Base-by-base conservation (phyloP, 2,113 vertebrate genomes). In the Microcebus jonahi region DNA sequence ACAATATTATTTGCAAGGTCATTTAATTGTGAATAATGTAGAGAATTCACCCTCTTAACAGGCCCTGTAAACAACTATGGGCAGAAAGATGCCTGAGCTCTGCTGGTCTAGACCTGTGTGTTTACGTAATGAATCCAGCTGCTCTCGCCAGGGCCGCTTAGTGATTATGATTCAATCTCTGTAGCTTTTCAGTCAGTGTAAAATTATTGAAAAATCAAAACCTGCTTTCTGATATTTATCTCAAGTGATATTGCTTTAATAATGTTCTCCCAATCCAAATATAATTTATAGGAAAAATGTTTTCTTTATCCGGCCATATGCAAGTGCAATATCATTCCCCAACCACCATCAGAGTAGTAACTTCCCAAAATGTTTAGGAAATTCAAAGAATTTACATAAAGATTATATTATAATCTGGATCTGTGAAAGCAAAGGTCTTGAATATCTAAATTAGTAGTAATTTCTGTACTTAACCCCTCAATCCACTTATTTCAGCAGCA, bases 121-220 rank as follows among this genome's bases (percentile, higher is more conserved):
- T 85, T 91, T 96, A 50, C 68, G 68, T 77, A 94, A 95, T 83
- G 71, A 94, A 83, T 94, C 71, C 88, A 89, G 95, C 25, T 94
- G 73, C 86, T 97, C n/a, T 73, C 15, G 29, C 29, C 31, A 39
- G n/a, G 79, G 34, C 50, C 25, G 89, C 85, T 20, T 29, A 75
- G 36, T 71, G 65, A 95, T 97, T 91, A 67, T 42, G 17, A 89
- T 36, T 42, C 63, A 76, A 79, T 61, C 50, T 85, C 50, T 68
- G 12, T 59, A 67, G 48, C 85, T 88, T 86, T 84, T 42, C 55
- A 88, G 59, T 93, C 71, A 53, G 20, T 73, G 50, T 88, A 48
- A 94, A 92, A 96, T 90, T 95, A 88, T 70, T 88, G 71, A 97
- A 92, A 95, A 90, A 55, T 42, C 23, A 70, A 73, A 96, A 92